Evolutionary conservation across 2,113 vertebrate species (phyloP), one percentile per base, ranked within the genome.

Genomic region (Oreochromis niloticus): DNA sequence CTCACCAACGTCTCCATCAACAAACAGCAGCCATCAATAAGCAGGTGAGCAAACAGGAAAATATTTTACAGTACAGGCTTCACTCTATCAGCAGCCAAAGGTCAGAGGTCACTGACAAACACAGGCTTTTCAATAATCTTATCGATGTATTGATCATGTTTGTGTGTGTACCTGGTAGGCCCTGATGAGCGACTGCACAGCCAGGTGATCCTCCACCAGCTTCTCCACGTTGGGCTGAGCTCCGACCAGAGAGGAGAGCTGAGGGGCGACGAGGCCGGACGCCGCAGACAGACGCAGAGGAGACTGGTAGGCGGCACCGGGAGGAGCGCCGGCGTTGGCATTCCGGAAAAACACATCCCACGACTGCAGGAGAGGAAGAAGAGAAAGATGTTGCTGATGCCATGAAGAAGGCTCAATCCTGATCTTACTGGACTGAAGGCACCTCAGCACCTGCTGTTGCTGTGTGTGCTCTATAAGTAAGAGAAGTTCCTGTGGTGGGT

Each of bases 341-440:
- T 99, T 99, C 80, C 98, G 97, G 90, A 99, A 99, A 96, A 99
- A 99, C 94, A 99, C 97, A 88, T 99, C 99, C 99, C 99, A 99
- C 9, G 99, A 99, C 99, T 99, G 92, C 85, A 92, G 2, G 32
- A 85, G 83, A 43, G 14, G 50, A 43, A 19, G 8, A 22, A 11
- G 4, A 4, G 16, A 63, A 63, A 63, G 59, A 63, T 63, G 59
- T 0, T 34, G 9, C 34, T 34, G 59, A 61, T 34, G 30, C 30
- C 59, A 11, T 10, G 59, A 34, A 19, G 30, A 34, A 55, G n/a
- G 52, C n/a, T 61, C 30, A 63, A 63, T 63, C 1, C 59, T 34
- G 30, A 6, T 63, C 30, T 61, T 63, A 63, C 17, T 7, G 32
- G 0, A 2, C 16, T 63, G 16, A 19, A 4, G 30, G 59, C 59